Evolutionary conservation across 2,888 invertebrate genomes (phyloP), one percentile per base, ranked within the genome.

Genomic region (Drosophila nr. perissopoda): DNA sequence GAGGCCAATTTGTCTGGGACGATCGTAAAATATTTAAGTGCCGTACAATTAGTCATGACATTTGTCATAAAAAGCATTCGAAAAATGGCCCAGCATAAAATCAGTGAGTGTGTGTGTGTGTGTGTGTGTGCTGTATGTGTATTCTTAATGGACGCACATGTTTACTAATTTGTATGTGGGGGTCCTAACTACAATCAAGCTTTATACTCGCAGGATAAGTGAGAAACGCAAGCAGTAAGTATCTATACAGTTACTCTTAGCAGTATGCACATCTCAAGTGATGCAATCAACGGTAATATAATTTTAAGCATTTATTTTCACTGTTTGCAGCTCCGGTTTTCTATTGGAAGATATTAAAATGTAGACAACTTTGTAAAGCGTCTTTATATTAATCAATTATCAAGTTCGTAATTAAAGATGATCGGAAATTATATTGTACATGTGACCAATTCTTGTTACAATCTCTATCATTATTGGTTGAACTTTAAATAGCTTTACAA

Each of bases 11-110:
- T 78, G 48, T 60, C 51, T 69, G 70, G 48, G 63, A 57, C 45
- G 69, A 74, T 70, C 78, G 56, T 80, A 85, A 78, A 78, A 64
- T 67, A 61, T 75, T 84, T 87, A 76, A 81, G 81, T 85, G 88
- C 75, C 80, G 54, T 74, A 81, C 86, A 87, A 87, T 88, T 87
- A 88, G 90, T 79, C 83, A 86, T 79, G 74, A 74, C 72, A 83
- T 73, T 87, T 83, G 73, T 76, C 79, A 80, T 87, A 80, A 89
- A 85, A 69, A 33, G 21, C 53, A 66, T 72, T 64, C 61, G 36
- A 34, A 69, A 59, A 61, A 62, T 27, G 65, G 57, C 56, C 53
- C 34, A 54, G 51, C 76, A 79, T 75, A 66, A 70, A 79, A 79
- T 59, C 60, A 69, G 27, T 49, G 36, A 42, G 58, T 45, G 49